Base-by-base conservation (phyloP, 2,113 vertebrate species). In the Pelvicachromis taeniatus region DNA sequence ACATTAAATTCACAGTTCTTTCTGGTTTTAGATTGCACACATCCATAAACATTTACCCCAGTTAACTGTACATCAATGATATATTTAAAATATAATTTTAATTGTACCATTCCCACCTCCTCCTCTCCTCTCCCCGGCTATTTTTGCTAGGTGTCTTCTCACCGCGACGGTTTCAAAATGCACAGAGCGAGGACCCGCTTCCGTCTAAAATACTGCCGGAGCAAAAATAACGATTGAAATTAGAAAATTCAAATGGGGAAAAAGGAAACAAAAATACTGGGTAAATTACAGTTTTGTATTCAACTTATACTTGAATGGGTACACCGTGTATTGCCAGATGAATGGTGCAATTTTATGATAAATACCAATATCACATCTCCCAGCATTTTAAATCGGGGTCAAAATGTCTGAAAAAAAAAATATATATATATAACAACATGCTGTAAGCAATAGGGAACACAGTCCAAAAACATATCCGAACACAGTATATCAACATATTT, bases 111-210 rank as follows among this genome's bases (percentile, higher is more conserved):
- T 77, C 89, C 85, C 61, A 88, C 92, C 89, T 92, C 93, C 90
- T 88, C 92, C 86, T 48, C 7, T 33, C 45, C 45, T 84, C 88
- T 88, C 87, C 63, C 82, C 84, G 83, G 89, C 82, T 88, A 78
- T 61, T 81, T 81, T 78, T 85, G 84, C 91, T 86, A 87, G 87
- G 77, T 87, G 87, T 91, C 85, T 87, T 87, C 90, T 90, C 94
- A 94, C 94, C 93, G 94, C 93, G 83, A 90, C 87, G 91, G 88
- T 94, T 96, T 96, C 90, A 96, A 96, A 96, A 94, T 90, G 91
- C 85, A 87, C 19, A 77, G 16, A 10, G 17, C 61, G 73, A 95
- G 89, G 95, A 95, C 95, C 95, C 58, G 2, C 1, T 38, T 33
- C 16, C 1, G 83, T 59, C 89, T 3, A 54, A 70, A 19, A 23